Base-by-base conservation (phyloP, 2,888 invertebrate genomes). In the Ochropacha duplaris region DNA sequence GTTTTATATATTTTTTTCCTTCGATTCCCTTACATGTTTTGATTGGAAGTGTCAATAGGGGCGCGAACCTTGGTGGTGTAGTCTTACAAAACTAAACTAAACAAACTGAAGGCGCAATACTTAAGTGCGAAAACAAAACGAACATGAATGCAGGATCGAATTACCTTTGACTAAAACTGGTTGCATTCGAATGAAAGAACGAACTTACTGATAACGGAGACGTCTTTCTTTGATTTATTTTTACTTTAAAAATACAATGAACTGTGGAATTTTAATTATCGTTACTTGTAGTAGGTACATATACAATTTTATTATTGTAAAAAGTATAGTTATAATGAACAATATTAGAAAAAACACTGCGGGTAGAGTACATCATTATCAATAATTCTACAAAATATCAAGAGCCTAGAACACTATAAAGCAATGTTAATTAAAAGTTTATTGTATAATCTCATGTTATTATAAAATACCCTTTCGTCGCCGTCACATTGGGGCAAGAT, bases 41-140 rank as follows among this genome's bases (percentile, higher is more conserved):
- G 92, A 90, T 86, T 83, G 79, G 81, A 87, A 88, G 87, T 89
- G 91, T 90, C 91, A 92, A 92, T 92, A 90, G 84, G 86, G 87
- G 88, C 84, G 86, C 86, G 85, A 86, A 83, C 81, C 73, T 77
- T 76, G 76, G 73, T 77, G 75, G 88, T 88, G 77, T 92, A 80
- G 79, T 76, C 83, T 92, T 91, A 90, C 91, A 65, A 76, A n/a
- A n/a, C n/a, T n/a, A n/a, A n/a, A 77, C 80, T 86, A 89, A 87
- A 84, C 83, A 87, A 85, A 89, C 84, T 87, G 85, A 87, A 90
- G 86, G 90, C 87, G 83, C 87, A 88, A 79, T 81, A 72, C 84
- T 83, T 87, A 87, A 91, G 92, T 90, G 90, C 87, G 85, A 91
- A 89, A 85, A 90, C 86, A 92, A 92, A 91, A 90, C 86, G 82